Evolutionary conservation across 2,113 vertebrate genomes (phyloP), one percentile per base, ranked within the genome.

Genomic region (Megaleporinus macrocephalus): DNA sequence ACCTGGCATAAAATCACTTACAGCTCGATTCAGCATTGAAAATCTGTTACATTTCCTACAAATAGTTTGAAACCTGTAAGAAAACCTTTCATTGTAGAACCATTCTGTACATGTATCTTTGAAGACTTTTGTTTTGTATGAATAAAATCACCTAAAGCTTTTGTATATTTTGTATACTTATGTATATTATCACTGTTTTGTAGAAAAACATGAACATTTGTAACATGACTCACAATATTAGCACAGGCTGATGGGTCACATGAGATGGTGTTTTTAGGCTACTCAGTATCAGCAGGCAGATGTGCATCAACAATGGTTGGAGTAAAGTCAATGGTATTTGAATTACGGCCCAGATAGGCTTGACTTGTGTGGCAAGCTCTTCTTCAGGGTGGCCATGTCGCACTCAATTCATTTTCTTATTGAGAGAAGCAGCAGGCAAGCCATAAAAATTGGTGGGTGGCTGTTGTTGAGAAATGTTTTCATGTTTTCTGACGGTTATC

Each of bases 321-420:
- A 26, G 26, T 57, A 61, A 57, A 65, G 20, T 79, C 49, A 78
- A 55, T 47, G 6, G 62, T 73, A 80, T 83, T 59, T 91, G 80
- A 86, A 69, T 87, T 86, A 85, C 70, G 78, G 62, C 76, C 74
- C 73, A 68, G 36, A 26, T 44, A 27, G 68, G 79, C 66, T 61
- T 55, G 80, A 29, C 9, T 51, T 73, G 55, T 22, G 1, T 70
- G 30, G 75, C 80, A 84, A 89, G 85, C 68, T 83, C 63, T 84
- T 84, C 73, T 69, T 83, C 71, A 83, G 80, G 84, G 87, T 90
- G 89, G 89, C 83, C 84, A 65, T 11, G 5, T 82, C 29, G 74
- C 68, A 70, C 77, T 44, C 27, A 74, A 3, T 30, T 86, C 68
- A 74, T 73, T 61, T n/a, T 80, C 53, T 80, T 5, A 62, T 44